Percentiles rank a stretch among this genome's conserved stretches.
Evolutionary conservation across 2,797 vertebrate species (phyloP).

Genomic region (Chelon labrosus): DNA sequence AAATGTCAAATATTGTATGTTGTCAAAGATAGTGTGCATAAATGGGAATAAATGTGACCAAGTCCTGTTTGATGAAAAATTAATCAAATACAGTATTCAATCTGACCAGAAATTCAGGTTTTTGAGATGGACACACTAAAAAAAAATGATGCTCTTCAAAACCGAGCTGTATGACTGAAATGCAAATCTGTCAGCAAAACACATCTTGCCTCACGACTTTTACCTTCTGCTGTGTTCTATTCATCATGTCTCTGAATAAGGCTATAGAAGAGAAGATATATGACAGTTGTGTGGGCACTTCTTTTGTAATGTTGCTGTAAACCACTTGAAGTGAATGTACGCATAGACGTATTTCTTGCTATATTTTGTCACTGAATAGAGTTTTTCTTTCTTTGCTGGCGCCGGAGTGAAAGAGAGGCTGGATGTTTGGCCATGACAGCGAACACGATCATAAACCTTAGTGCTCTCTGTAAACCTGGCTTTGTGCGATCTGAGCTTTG

Average conservation of each 20-base stretch:
- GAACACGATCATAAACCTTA: constrained; percentile 59
- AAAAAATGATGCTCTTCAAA: background rate
- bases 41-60: too few relatives aligned
- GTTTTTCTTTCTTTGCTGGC: constrained; percentile 13
- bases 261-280: background rate
- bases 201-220: background rate
- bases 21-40: too few relatives aligned
- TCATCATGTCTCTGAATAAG: constrained; percentile 4
- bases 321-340: constrained; percentile 60
- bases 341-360: background rate
- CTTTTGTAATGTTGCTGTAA: constrained; percentile 28
- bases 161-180: background rate
- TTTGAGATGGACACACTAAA: background rate
- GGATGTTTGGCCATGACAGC: constrained; percentile 56
- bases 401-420: constrained; percentile 23
- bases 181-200: background rate
- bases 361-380: constrained; percentile 15
- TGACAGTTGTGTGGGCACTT: constrained; percentile 22
- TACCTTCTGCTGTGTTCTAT: background rate
- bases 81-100: too few relatives aligned
- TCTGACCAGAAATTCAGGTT: background rate
- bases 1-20: too few relatives aligned
- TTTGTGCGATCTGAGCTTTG: constrained; percentile 59
- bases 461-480: constrained; percentile 64
- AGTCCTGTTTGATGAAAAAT: background rate